Percentiles rank a stretch among this genome's conserved stretches.
Evolutionary conservation across 2,797 vertebrate genomes (phyloP).

Genomic region (Hipposideros larvatus): DNA sequence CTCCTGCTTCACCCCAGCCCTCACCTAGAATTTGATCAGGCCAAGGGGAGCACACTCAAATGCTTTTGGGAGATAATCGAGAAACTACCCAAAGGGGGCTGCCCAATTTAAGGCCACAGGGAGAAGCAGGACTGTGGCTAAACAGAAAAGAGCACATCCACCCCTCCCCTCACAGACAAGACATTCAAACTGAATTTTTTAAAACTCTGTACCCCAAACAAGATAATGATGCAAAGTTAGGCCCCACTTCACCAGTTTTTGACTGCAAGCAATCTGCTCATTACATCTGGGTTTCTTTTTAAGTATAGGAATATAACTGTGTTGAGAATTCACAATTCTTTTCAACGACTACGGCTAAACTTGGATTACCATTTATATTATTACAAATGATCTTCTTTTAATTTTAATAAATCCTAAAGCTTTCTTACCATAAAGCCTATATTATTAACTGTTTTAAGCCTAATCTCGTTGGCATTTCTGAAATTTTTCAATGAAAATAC

Average conservation of each 20-base stretch:
- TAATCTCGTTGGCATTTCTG: conserved; percentile 22
- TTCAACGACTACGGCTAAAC: not conserved
- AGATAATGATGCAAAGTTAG: not conserved
- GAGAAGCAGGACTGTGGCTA: not conserved
- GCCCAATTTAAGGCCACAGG: not conserved
- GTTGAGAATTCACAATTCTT: conserved; percentile 39
- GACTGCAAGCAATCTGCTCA: not conserved
- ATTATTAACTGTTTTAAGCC: conserved; percentile 34
- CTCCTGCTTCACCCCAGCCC: not conserved
- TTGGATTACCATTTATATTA: conserved; percentile 42
- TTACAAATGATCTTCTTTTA: conserved; percentile 30
- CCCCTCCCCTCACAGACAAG: not conserved
- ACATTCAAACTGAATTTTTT: not conserved
- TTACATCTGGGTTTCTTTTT: not conserved
- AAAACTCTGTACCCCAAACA: not conserved
- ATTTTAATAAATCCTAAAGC: conserved; percentile 47
- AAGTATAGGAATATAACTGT: conserved; percentile 18
- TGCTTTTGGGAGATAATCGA: not conserved
- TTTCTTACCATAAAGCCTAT: conserved; percentile 14
- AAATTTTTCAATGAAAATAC: conserved; percentile 56
- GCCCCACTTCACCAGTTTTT: not conserved
- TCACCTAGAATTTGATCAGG: not conserved
- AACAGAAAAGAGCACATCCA: fast-evolving
- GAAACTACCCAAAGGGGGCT: not conserved
- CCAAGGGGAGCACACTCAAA: not conserved